phyloP scores from a whole-genome alignment of 2,888 invertebrate species.

The Athalia circularis region DNA sequence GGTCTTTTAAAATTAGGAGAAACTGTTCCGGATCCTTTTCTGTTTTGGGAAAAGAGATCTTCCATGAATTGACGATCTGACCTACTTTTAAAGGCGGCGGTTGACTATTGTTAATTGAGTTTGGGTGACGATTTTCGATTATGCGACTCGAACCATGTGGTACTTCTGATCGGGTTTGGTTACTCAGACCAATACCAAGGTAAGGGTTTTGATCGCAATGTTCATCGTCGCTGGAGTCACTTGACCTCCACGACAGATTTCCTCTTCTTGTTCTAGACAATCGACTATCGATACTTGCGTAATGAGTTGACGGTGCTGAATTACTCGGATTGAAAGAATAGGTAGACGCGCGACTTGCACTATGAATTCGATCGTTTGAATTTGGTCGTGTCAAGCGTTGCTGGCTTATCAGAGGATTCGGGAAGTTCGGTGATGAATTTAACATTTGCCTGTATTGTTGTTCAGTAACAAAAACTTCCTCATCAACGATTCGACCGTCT shows the following conservation, averaged over 20 bases:
- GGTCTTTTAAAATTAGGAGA: slow-evolving; percentile 43
- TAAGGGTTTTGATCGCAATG: neutral
- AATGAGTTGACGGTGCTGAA: neutral
- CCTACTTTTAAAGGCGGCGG: slow-evolving; percentile 42
- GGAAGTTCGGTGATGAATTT: neutral
- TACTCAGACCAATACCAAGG: neutral
- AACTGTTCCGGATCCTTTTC: slow-evolving; percentile 50
- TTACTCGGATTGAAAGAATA: slow-evolving; percentile 9
- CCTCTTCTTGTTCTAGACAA: slow-evolving; percentile 3
- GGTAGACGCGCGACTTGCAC: neutral
- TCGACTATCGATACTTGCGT: neutral
- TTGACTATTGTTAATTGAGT: neutral
- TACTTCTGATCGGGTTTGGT: neutral
- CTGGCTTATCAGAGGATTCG: neutral
- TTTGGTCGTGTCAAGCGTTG: neutral
- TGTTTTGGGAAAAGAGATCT: slow-evolving; percentile 48
- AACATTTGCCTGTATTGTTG: slow-evolving; percentile 8
- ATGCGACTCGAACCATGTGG: neutral
- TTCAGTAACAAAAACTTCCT: slow-evolving; percentile 9
- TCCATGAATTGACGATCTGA: slow-evolving; percentile 48
- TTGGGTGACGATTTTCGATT: neutral
- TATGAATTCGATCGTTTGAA: neutral
- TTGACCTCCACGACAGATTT: slow-evolving; percentile 18
- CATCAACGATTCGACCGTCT: neutral
- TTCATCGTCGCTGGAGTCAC: slow-evolving; percentile 24